phyloP scores from a whole-genome alignment of 1,140 invertebrate genomes.

The Pectinophora gossypiella region DNA sequence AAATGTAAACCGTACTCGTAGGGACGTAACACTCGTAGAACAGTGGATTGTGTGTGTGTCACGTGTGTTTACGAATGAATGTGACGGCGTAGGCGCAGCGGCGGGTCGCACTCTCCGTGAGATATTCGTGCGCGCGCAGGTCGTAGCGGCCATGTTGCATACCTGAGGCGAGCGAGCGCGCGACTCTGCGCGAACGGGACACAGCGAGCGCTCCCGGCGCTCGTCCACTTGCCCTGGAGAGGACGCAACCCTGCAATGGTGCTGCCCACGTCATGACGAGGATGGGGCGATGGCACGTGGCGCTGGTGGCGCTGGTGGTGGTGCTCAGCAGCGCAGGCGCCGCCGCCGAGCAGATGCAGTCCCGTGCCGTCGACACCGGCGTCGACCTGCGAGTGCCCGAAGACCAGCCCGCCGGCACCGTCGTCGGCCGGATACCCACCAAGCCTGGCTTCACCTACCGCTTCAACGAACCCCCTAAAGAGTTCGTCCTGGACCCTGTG shows the following conservation, averaged over 20 bases:
- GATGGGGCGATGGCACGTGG: conserved; percentile 69
- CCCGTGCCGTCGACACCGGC: conserved; percentile 88
- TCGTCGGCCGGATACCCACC: conserved; percentile 90
- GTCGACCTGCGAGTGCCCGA: conserved; percentile 90
- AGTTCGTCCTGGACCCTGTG: conserved; percentile 87
- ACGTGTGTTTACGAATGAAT: conserved; percentile 72
- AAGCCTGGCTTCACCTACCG: conserved; percentile 92
- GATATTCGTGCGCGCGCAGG: conserved; percentile 70
- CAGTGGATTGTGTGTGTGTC: conserved; percentile 57
- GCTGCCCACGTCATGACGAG: conserved; percentile 57
- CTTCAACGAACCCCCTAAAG: conserved; percentile 91
- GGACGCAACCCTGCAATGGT: conserved; percentile 51
- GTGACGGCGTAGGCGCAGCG: conserved; percentile 66
- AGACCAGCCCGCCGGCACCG: conserved; percentile 86
- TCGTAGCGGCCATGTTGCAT: conserved; percentile 71
- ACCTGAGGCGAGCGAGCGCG: conserved; percentile 65
- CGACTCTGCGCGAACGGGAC: conserved; percentile 66
- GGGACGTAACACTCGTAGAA: conserved; percentile 13
- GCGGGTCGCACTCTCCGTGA: conserved; percentile 66
- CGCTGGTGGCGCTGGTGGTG: conserved; percentile 66
- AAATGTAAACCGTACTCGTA: conserved; percentile 11
- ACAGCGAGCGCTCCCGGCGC: conserved; percentile 47
- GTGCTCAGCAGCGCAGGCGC: conserved; percentile 48
- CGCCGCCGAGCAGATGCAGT: conserved; percentile 84
- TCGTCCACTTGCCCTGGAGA: conserved; percentile 46